phyloP scores from a whole-genome alignment of 2,797 vertebrate genomes.

The Erethizon dorsatum region DNA sequence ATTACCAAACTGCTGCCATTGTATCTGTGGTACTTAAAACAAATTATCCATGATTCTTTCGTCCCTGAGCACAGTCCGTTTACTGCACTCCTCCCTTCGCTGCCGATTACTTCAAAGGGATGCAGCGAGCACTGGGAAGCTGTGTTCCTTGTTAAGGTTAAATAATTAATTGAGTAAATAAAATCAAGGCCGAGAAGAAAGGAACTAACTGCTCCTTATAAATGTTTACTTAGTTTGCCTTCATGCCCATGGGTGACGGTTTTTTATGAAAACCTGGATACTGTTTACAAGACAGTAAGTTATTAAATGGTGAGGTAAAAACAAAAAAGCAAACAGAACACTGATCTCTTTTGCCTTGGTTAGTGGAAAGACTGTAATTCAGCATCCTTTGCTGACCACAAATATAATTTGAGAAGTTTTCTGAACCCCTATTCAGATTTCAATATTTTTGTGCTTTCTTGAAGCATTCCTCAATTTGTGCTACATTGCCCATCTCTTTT shows the following conservation, averaged over 20 bases:
- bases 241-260: slow-evolving; percentile 24
- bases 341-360: slow-evolving; percentile 51
- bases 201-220: slow-evolving; percentile 64
- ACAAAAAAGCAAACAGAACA: slow-evolving; percentile 38
- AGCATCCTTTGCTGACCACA: slow-evolving; percentile 18
- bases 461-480: background rate
- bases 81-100: slow-evolving; percentile 46
- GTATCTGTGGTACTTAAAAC: slow-evolving; percentile 62
- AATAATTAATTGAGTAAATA: slow-evolving; percentile 85
- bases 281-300: slow-evolving; percentile 59
- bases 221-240: slow-evolving; percentile 76
- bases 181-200: slow-evolving; percentile 81
- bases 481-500: background rate
- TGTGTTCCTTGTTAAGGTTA: slow-evolving; percentile 77
- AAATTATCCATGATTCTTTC: slow-evolving; percentile 48
- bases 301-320: slow-evolving; percentile 51
- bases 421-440: background rate
- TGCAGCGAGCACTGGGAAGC: slow-evolving; percentile 64
- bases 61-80: slow-evolving; percentile 46
- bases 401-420: slow-evolving; percentile 1
- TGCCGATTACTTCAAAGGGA: slow-evolving; percentile 72
- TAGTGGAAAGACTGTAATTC: background rate
- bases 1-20: slow-evolving; percentile 50
- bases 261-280: slow-evolving; percentile 70
- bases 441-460: background rate